Evolutionary conservation across 2,113 vertebrate species (phyloP), one percentile per base, ranked within the genome.

Genomic region (Nycticryphes semicollaris): DNA sequence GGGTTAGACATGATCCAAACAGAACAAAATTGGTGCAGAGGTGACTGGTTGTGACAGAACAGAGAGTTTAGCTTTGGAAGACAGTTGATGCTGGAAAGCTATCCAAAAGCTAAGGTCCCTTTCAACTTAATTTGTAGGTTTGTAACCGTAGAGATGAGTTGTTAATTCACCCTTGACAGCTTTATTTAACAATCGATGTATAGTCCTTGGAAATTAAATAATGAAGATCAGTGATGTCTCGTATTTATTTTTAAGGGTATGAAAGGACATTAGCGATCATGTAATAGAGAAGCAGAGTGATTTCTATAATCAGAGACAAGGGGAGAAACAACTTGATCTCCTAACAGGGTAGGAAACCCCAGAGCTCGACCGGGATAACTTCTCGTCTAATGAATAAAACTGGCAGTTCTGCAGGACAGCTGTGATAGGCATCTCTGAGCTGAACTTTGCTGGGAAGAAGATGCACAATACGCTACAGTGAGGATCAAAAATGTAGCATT

Each of bases 151-250:
- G 54, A 81, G 30, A 75, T 67, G 76, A 88, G 78, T 91, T 57
- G 74, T 67, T 95, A 90, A 80, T 94, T 95, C 91, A 78, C 51
- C 28, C 47, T 68, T 84, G 87, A 62, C 77, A 84, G 47, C 67
- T 94, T 88, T 80, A 85, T 94, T 89, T 66, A 53, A 56, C 50
- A 78, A 91, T 82, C 43, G 1, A 83, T 78, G 60, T 73, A 69
- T 24, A 84, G 74, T 60, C 90, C 78, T 84, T 70, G 62, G 74
- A 95, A 97, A 96, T 96, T 56, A 91, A 96, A 76, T 90, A 80
- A 91, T 72, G 60, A 80, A 51, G 27, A 84, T 33, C 50, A 67
- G 39, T 30, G 54, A 60, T 77, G 67, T 60, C 54, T 93, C 14
- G 0, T 48, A 35, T 92, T 93, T 92, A 54, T 93, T 94, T 95